Evolutionary conservation across 2,113 vertebrate genomes (phyloP).

Genomic region (Dendrocopos noguchii): DNA sequence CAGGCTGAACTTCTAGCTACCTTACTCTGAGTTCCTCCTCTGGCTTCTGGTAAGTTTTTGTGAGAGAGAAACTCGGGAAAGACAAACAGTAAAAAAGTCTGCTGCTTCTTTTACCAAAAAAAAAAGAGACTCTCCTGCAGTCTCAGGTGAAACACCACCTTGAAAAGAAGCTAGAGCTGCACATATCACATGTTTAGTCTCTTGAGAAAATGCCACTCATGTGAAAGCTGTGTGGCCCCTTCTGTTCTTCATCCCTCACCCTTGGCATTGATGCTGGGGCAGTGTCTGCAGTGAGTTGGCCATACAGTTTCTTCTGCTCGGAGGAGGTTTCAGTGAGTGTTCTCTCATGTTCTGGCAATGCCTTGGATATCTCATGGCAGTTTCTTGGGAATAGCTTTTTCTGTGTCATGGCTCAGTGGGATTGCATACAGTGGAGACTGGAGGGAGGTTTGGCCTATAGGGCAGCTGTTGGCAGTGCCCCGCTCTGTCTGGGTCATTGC

Average conservation of each 20-base stretch:
- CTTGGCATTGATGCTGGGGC: background rate
- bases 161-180: background rate
- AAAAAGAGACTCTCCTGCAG: background rate
- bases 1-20: background rate
- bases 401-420: background rate
- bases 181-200: background rate
- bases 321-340: background rate
- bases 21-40: background rate
- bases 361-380: background rate
- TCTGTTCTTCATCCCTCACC: background rate
- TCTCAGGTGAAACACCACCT: slow-evolving; percentile 6
- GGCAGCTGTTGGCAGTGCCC: background rate
- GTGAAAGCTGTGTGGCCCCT: background rate
- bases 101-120: background rate
- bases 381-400: background rate
- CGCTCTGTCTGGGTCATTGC: background rate
- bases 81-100: background rate
- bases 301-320: background rate
- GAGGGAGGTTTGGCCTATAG: background rate
- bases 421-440: background rate
- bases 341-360: background rate
- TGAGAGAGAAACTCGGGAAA: slow-evolving; percentile 5
- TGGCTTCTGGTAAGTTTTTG: background rate
- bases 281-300: background rate
- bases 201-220: background rate